Evolutionary conservation across 2,113 vertebrate species (phyloP), one percentile per base, ranked within the genome.

Genomic region (Copsychus sechellarum): DNA sequence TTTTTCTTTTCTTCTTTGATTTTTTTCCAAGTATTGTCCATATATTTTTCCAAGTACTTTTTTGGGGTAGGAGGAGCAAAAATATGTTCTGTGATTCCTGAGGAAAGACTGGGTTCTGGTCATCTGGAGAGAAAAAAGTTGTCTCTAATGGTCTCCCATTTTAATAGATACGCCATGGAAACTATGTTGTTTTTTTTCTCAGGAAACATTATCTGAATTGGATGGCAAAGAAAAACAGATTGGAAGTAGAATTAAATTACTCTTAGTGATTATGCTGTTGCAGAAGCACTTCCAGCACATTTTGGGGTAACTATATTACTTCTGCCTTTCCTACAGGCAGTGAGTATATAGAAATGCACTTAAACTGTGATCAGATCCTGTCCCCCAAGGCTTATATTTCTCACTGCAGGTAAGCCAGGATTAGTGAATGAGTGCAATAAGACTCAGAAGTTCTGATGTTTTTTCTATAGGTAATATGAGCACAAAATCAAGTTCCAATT

Each of bases 161-260:
- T 31, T n/a, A 53, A 61, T 14, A 86, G 36, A 53, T 36, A 22
- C 48, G 17, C 22, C 20, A 67, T 36, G 10, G 10, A 81, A 93
- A 31, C 1, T 8, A 17, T 28, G 1, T 4, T 15, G 29, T 5
- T 33, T 43, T 66, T 2, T 11, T 5, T 5, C 24, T 67, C 25
- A 43, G 33, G 9, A 92, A 69, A 72, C 1, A 11, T 2, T 0
- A 17, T 47, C 38, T 79, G 28, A 89, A 74, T 19, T 65, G 34
- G 5, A 67, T 42, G 23, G 28, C 42, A 81, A 78, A n/a, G 26
- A 42, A 60, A 92, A 88, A 5, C 17, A 72, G 36, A 60, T 10
- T 14, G 10, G 12, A 72, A 85, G 50, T 25, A 50, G 36, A 88
- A 90, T 76, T 88, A 78, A 95, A 74, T 38, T 57, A 29, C 1